Evolutionary conservation across 2,113 vertebrate species (phyloP), one percentile per base, ranked within the genome.

Genomic region (Naja naja): DNA sequence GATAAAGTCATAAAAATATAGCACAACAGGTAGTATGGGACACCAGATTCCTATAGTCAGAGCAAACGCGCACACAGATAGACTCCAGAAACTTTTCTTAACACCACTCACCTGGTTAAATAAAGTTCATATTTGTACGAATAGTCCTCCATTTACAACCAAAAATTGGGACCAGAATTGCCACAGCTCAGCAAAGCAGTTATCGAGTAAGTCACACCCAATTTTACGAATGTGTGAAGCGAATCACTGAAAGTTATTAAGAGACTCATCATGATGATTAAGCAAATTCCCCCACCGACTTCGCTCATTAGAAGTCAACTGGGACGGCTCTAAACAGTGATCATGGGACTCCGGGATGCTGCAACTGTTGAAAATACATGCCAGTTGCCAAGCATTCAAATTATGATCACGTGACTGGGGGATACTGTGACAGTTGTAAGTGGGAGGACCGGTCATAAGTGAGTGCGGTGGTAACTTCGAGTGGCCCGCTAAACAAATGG

Each of bases 1-100:
- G 43, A 53, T 91, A 22, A 5, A 89, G 27, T 89, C 93, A 90
- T 93, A 90, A 93, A 95, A 91, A 23, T 85, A 2, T 89, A 92
- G 53, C 95, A 94, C 93, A 47, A 90, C 52, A 85, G 94, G 96
- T 94, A 93, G 93, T 94, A 92, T 92, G 93, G 85, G 92, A 91
- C 90, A 89, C 47, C 96, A 95, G 92, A 94, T 91, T 96, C 49
- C 0, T 95, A 91, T 92, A 94, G 93, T 60, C 89, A 89, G 4
- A 1, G 0, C 16, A 10, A 56, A 20, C 10, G 47, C 14, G 16
- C 8, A 69, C 39, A 60, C 25, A 49, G 43, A 49, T 9, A 69
- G 0, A 91, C 86, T 94, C 88, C 93, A 92, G n/a, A 95, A 81
- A 74, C 95, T 96, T 88, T n/a, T 69, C 64, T 74, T 2, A n/a